phyloP scores from a whole-genome alignment of 1,140 invertebrate genomes.

The Zaprionus camerounensis region DNA sequence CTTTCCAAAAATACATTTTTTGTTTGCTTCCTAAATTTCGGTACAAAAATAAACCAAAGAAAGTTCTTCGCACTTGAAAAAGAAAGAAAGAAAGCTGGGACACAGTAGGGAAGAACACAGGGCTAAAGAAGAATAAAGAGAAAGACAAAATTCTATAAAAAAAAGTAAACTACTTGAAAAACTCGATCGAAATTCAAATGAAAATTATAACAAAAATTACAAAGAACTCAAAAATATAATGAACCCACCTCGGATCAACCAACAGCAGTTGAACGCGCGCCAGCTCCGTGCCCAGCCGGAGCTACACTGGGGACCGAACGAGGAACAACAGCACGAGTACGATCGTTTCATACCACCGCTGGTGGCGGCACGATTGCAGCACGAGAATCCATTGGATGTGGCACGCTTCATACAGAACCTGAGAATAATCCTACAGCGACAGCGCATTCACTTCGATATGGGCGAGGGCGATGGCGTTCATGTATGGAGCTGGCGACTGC shows the following conservation, averaged over 20 bases:
- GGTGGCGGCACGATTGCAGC: slow-evolving; percentile 20
- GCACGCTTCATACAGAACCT: slow-evolving; percentile 44
- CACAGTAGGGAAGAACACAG: not conserved
- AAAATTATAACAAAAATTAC: not conserved
- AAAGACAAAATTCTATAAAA: not conserved
- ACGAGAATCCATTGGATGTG: slow-evolving; percentile 30
- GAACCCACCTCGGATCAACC: not conserved
- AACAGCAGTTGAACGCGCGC: not conserved
- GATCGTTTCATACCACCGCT: slow-evolving; percentile 22
- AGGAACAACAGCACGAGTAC: slow-evolving; percentile 17
- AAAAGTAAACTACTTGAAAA: not conserved
- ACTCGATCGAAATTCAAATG: slow-evolving; percentile 1
- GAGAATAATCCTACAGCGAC: slow-evolving; percentile 39
- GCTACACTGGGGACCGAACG: slow-evolving; percentile 22
- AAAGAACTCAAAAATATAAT: slow-evolving; percentile 9
- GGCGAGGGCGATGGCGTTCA: slow-evolving; percentile 55
- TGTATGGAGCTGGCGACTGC: slow-evolving; percentile 47
- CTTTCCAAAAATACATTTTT: slow-evolving; percentile 9
- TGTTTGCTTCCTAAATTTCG: slow-evolving; percentile 32
- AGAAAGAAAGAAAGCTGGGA: not conserved
- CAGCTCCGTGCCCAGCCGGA: slow-evolving; percentile 8
- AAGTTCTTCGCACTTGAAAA: slow-evolving; percentile 5
- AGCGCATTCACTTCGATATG: slow-evolving; percentile 42
- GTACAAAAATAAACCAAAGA: slow-evolving; percentile 11
- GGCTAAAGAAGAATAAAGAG: not conserved